Evolutionary conservation across 2,113 vertebrate genomes (phyloP).

Genomic region (Chamaetylas fuelleborni): DNA sequence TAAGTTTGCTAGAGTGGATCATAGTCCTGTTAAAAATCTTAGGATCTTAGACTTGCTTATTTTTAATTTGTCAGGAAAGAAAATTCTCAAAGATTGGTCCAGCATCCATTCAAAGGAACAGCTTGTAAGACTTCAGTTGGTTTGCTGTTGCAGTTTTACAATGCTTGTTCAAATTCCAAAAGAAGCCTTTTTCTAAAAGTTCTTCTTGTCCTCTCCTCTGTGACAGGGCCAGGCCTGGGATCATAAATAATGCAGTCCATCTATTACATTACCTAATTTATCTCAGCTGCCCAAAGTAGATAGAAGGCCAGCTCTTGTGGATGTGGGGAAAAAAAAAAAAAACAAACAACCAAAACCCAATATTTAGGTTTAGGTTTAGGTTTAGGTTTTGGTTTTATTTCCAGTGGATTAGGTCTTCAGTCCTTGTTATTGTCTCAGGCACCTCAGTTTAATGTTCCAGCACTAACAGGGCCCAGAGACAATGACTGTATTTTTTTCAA

Average conservation of each 20-base stretch:
- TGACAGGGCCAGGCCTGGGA: background rate
- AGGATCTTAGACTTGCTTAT: background rate
- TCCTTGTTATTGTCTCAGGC: background rate
- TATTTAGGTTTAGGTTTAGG: background rate
- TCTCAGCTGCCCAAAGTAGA: background rate
- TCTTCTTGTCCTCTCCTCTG: background rate
- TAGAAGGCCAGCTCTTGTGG: too few relatives aligned
- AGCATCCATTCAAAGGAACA: background rate
- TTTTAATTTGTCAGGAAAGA: background rate
- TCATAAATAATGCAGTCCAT: background rate
- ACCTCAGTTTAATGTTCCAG: background rate
- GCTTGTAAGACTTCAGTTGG: background rate
- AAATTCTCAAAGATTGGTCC: background rate
- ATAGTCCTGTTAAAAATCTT: background rate
- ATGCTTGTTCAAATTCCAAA: background rate
- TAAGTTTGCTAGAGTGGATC: background rate
- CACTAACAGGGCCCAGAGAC: background rate
- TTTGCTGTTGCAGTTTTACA: background rate
- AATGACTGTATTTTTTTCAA: background rate
- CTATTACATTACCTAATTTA: background rate
- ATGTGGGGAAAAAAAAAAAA: background rate
- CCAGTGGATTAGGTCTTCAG: background rate
- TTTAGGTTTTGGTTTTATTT: background rate
- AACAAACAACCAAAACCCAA: background rate
- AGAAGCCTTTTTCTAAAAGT: background rate